A percentile compares a stretch with the other conserved stretches of the same genome.
These are phyloP conservation scores for Coremacera marginata DNA, from an alignment of 2,888 invertebrate species.

Conservation along the genomic window DNA sequence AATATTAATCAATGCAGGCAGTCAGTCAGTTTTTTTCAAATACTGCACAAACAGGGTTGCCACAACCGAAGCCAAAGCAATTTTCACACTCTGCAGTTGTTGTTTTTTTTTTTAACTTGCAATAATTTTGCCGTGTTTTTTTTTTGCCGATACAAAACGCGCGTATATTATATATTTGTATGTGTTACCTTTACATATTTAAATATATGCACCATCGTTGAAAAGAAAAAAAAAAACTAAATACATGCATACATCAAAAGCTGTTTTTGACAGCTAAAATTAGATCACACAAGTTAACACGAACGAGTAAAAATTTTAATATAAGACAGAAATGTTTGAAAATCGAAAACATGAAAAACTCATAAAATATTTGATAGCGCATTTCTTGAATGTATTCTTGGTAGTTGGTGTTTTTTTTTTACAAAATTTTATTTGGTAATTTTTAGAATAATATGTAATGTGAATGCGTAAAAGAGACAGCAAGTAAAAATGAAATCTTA, in stretches of 20 bases:
- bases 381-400: constrained; percentile 10
- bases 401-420: not conserved
- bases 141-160: not conserved
- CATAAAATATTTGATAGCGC: constrained; percentile 28
- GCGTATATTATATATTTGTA: constrained; percentile 19
- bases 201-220: not conserved
- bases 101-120: not conserved
- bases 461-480: not conserved
- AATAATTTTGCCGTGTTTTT: not conserved
- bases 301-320: constrained; percentile 28
- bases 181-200: too few species aligned
- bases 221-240: not conserved
- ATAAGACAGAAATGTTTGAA: not conserved
- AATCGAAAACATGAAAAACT: constrained; percentile 22
- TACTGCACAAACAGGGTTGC: not conserved
- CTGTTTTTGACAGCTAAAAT: not conserved
- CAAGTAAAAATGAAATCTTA: not conserved
- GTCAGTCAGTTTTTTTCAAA: not conserved
- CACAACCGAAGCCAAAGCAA: not conserved
- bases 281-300: not conserved
- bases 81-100: not conserved
- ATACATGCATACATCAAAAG: constrained; percentile 12
- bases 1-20: not conserved
- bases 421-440: constrained; percentile 6
- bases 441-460: not conserved